Evolutionary conservation across 2,797 vertebrate species (phyloP), one percentile per base, ranked within the genome.

Genomic region (Mareca strepera): DNA sequence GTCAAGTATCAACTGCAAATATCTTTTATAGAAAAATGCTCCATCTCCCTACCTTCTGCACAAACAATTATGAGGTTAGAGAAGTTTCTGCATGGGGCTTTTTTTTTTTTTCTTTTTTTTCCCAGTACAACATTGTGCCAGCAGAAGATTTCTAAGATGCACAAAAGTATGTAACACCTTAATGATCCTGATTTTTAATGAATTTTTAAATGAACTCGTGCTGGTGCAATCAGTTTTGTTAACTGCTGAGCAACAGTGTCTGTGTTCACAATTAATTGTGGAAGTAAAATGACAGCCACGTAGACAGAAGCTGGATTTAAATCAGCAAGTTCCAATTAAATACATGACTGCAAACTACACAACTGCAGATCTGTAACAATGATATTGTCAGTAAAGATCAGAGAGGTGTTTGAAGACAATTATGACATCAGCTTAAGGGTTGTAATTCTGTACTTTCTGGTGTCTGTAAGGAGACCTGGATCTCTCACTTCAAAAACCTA

Each of bases 241-340:
- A 82, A 50, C 87, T 84, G 67, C 92, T 86, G 82, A 95, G 76
- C 29, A 72, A 39, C 22, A 23, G 39, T 59, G 26, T 92, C 69
- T 93, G 62, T 70, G 14, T 68, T 82, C 67, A 84, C 1, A 1
- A 52, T 93, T 82, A 82, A n/a, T 53, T 88, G 87, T 83, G 59
- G 74, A 84, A 88, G 77, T 60, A 74, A 31, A 92, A 90, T 17
- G 59, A 35, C 80, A 84, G 46, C 53, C 55, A 74, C 17, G 23
- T 31, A 86, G 78, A 60, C 33, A 92, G 67, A 84, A 88, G 35
- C 43, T 96, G 70, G 48, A 74, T 88, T 90, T 92, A 91, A 95
- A 92, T 41, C 72, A 91, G 48, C 64, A 59, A 1, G 12, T 85
- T 80, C 68, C 58, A 68, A 84, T 86, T 93, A 94, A 92, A 70